Percentiles rank a stretch among this genome's conserved stretches.
These are phyloP conservation scores for Clinocottus analis DNA, from an alignment of 2,113 vertebrate genomes.

Conservation along the genomic window DNA sequence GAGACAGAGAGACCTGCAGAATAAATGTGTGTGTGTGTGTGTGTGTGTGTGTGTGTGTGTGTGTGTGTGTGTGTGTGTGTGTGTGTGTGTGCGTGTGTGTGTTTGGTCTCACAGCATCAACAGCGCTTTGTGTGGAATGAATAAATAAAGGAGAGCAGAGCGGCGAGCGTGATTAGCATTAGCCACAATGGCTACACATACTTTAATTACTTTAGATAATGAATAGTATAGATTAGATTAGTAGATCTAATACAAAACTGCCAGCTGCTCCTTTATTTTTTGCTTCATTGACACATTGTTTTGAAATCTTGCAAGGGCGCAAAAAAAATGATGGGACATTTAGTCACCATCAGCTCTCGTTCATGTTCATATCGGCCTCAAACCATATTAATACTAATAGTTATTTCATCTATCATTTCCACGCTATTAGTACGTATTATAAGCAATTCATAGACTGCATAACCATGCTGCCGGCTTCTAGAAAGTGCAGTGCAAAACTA, in stretches of 20 bases:
- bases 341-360: neutral
- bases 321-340: constrained; percentile 9
- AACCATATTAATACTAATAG: neutral
- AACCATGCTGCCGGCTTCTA: neutral
- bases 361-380: neutral
- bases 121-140: constrained; percentile 24
- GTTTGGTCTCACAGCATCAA: neutral
- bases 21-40: constrained; percentile 42
- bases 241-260: neutral
- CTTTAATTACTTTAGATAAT: neutral
- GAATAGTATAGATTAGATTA: constrained; percentile 8
- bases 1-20: constrained; percentile 14
- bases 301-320: neutral
- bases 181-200: neutral
- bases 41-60: too few relatives aligned
- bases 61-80: too few relatives aligned
- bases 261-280: constrained; percentile 38
- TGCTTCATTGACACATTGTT: constrained; percentile 17
- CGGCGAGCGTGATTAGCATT: neutral
- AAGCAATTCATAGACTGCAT: neutral
- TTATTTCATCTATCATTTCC: neutral
- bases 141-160: constrained; percentile 18
- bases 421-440: neutral
- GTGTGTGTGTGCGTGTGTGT: too few relatives aligned
- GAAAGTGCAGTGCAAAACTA: neutral